Evolutionary conservation across 2,888 invertebrate species (phyloP), one percentile per base, ranked within the genome.

Genomic region (Graphium colonna): DNA sequence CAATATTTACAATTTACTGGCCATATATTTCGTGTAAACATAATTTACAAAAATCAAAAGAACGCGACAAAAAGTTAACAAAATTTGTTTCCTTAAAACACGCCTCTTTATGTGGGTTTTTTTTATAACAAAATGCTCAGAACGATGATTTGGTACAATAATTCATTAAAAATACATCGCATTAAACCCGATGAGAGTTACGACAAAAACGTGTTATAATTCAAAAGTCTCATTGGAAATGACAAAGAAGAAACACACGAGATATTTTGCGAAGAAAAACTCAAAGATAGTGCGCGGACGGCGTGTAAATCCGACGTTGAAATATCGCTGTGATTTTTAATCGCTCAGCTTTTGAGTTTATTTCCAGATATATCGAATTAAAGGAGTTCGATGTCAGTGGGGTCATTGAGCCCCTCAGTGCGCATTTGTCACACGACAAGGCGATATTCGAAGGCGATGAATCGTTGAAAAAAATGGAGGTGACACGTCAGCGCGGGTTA

Each of bases 321-420:
- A 71, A 73, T 71, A 73, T 71, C 68, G 62, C 64, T 59, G 63
- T 59, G 62, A 60, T 65, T 63, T 62, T 75, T 77, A 76, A 77
- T 77, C 71, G 68, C 64, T 69, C 65, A 65, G 61, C 66, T 72
- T 69, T 64, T 72, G 71, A 70, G 63, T 59, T 58, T 61, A 65
- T 67, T 71, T 71, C 68, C 60, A 62, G 65, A 54, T 61, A 54
- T 61, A 62, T 71, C 72, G 73, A 71, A 73, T 69, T 77, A 60
- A 61, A 68, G 62, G 70, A 69, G 65, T 61, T 58, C 57, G 50
- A 45, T 55, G 63, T 62, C 61, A 68, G 68, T 65, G 59, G 66
- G 75, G 76, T 76, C 75, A 62, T 71, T 75, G 75, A 61, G 70
- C 75, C 59, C 68, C 69, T 71, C 68, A 72, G 64, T 64, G 62